Evolutionary conservation across 2,113 vertebrate species (phyloP).

Genomic region (Otus sunia): DNA sequence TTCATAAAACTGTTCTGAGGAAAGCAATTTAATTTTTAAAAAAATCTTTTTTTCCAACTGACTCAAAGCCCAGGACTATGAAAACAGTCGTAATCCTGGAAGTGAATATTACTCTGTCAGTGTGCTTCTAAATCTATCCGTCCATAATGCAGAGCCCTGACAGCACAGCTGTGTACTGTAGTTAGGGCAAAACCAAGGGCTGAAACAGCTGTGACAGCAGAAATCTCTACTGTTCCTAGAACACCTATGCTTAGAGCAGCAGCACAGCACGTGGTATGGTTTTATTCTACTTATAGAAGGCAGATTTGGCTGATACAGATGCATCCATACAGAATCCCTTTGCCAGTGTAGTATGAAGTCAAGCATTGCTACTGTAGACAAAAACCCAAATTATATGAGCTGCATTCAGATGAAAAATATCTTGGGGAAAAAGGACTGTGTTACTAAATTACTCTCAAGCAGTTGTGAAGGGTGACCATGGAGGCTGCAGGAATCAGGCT

Average conservation of each 20-base stretch:
- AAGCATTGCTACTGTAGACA: background rate
- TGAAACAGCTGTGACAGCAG: background rate
- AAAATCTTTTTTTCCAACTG: background rate
- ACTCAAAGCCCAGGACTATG: background rate
- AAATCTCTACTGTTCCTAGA: background rate
- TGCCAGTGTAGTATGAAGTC: background rate
- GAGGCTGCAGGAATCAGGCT: background rate
- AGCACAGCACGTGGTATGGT: background rate
- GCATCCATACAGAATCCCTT: background rate
- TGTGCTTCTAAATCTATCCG: background rate
- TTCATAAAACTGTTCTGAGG: background rate
- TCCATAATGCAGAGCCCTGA: background rate
- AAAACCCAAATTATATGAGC: background rate
- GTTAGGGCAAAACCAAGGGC: background rate
- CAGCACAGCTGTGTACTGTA: background rate
- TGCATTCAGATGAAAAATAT: background rate
- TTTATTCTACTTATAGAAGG: background rate
- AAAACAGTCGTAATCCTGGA: background rate
- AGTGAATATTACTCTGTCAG: background rate
- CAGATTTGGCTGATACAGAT: background rate
- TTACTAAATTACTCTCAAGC: background rate
- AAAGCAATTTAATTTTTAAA: background rate
- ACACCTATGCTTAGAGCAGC: background rate
- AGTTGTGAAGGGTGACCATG: background rate
- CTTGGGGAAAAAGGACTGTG: background rate